Evolutionary conservation across 1,140 invertebrate genomes (phyloP).

Genomic region (Adoxophyes honmai): DNA sequence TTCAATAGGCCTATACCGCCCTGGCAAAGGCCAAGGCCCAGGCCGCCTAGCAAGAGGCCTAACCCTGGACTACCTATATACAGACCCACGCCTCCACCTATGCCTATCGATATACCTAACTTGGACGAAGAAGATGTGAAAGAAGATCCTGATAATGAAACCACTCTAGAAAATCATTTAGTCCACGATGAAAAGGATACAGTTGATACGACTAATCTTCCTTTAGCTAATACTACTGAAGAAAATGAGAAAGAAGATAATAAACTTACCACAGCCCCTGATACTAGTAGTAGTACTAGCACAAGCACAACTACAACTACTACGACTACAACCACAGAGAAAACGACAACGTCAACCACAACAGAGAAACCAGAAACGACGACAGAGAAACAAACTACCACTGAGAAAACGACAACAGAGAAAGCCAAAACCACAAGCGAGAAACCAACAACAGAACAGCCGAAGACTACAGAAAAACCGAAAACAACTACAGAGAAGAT

Average conservation of each 20-base stretch:
- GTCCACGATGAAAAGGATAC: slow-evolving; percentile 42
- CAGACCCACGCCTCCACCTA: slow-evolving; percentile 54
- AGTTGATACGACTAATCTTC: slow-evolving; percentile 19
- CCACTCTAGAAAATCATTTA: slow-evolving; percentile 54
- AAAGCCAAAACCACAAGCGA: slow-evolving; percentile 10
- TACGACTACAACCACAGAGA: slow-evolving; percentile 29
- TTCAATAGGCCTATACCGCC: slow-evolving; percentile 79
- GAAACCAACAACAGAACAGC: slow-evolving; percentile 18
- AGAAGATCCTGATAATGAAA: slow-evolving; percentile 56
- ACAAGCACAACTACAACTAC: slow-evolving; percentile 32
- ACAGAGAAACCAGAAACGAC: slow-evolving; percentile 47
- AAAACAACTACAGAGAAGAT: slow-evolving; percentile 25
- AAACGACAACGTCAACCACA: slow-evolving; percentile 32
- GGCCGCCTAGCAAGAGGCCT: slow-evolving; percentile 68
- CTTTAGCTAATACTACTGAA: slow-evolving; percentile 35
- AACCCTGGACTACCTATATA: slow-evolving; percentile 68
- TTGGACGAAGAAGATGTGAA: slow-evolving; percentile 38
- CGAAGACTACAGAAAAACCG: slow-evolving; percentile 17
- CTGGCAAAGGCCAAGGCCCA: slow-evolving; percentile 79
- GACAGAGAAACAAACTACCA: slow-evolving; percentile 45
- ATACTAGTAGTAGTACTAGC: slow-evolving; percentile 34
- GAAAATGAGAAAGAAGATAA: slow-evolving; percentile 37
- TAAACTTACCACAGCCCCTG: slow-evolving; percentile 29
- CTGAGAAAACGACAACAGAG: slow-evolving; percentile 28
- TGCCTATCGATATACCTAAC: slow-evolving; percentile 43